Evolutionary conservation across 2,888 invertebrate genomes (phyloP), one percentile per base, ranked within the genome.

Genomic region (Leptinotarsa peninsularis): DNA sequence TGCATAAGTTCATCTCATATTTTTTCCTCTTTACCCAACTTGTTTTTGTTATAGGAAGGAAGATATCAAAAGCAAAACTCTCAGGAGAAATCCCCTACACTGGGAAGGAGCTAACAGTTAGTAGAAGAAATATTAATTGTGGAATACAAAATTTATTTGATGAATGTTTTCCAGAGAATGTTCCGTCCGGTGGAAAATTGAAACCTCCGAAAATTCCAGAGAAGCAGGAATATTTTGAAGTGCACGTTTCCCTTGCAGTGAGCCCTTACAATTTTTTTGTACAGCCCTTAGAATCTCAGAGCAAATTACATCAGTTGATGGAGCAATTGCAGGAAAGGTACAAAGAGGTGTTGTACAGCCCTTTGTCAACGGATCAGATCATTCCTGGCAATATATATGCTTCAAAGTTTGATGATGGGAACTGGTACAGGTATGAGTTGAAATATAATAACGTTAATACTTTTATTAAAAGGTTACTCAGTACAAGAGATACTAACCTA

Each of bases 191-290:
- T 4, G 87, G 88, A 23, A 83, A 81, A 5, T 81, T 91, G 49
- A 84, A 84, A 56, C 85, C 86, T 21, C 91, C 91, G 2, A 76
- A 76, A 15, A 86, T 91, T 27, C 90, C 91, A 3, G 79, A 82
- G 2, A 81, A 88, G 60, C 92, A 91, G 4, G 88, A 90, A 52
- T 93, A 90, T 83, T 93, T 94, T 84, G 93, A 94, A 84, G 93
- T 95, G 17, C 91, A 91, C 83, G 90, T 95, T 73, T 91, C 94
- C 0, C 92, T 94, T 89, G 94, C 94, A 0, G 93, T 95, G 4
- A 94, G 93, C 90, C 96, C 96, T 0, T 91, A 91, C 87, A 93
- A 93, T 88, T 94, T 94, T 83, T 91, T 92, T 63, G 92, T 91
- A 3, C 91, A 91, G 84, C 91, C 91, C 0, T 88, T 90, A 74